Base-by-base conservation (phyloP, 1,140 invertebrate species). In the Chelonus insularis region DNA sequence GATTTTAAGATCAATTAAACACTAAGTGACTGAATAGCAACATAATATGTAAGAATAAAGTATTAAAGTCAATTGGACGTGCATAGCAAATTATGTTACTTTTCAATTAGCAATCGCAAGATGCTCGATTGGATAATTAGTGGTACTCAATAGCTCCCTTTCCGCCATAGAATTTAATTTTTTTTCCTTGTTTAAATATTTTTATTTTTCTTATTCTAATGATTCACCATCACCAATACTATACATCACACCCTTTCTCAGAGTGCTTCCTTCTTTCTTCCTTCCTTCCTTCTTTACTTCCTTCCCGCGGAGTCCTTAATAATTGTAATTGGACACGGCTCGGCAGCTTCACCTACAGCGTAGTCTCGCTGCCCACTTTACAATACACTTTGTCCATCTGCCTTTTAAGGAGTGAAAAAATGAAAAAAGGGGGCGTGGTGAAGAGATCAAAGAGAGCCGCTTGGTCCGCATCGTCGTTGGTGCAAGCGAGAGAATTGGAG, bases 371-470 rank as follows among this genome's bases (percentile, higher is more conserved):
- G 79, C 78, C 79, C 77, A 81, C 79, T 81, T 81, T 81, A 81
- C 79, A 81, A 81, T 81, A 81, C 79, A 81, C 78, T 81, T 79
- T 80, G 78, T 81, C 79, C 79, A 80, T 81, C 79, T 81, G 77
- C 79, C 79, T 80, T 81, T 81, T 80, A 81, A 80, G 77, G 79
- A 80, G 77, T 77, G 77, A 80, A 81, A 81, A 80, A 81, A 81
- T 77, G 75, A 79, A 80, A 81, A 81, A 81, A 79, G 76, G 69
- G 74, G 79, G 78, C 78, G 78, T 78, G 76, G 77, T 66, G 60
- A 75, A 39, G 69, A 79, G 79, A 81, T 80, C 79, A 81, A 81
- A 81, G 76, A 68, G 61, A 69, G 73, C 79, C 79, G 79, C 76
- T 65, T 72, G 70, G 68, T 68, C 68, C 21, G 50, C 21, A 45